These are phyloP conservation scores for Sitta carolinensis DNA, from an alignment of 2,797 vertebrate genomes.

Conservation along the genomic window DNA sequence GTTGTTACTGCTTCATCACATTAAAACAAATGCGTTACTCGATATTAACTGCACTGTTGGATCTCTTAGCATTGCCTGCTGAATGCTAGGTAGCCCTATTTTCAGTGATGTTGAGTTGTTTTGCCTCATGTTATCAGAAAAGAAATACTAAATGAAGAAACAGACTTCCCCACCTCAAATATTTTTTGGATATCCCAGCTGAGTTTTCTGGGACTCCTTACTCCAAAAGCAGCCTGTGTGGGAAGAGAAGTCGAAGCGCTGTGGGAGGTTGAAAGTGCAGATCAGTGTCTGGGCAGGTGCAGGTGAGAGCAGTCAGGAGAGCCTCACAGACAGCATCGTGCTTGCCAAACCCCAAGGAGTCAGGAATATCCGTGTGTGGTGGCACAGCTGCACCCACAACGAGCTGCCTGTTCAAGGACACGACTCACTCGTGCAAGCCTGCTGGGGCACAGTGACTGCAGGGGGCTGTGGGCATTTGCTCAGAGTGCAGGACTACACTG, in stretches of 20 bases:
- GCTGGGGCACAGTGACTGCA: rapidly evolving
- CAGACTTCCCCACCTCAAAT: not conserved
- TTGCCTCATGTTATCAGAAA: not conserved
- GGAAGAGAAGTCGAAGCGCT: rapidly evolving
- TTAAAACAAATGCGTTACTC: not conserved
- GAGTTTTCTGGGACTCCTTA: not conserved
- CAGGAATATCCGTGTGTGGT: not conserved
- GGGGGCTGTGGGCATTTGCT: not conserved
- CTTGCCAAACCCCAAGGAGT: not conserved
- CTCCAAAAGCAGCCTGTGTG: not conserved
- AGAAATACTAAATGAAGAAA: not conserved
- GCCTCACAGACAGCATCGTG: rapidly evolving
- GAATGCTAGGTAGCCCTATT: not conserved
- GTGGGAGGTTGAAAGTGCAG: not conserved
- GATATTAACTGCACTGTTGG: not conserved
- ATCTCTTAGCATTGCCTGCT: not conserved
- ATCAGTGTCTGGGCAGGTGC: not conserved
- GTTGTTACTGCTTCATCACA: not conserved
- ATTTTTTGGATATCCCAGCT: not conserved
- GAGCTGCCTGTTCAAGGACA: not conserved
- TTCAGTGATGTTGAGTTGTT: not conserved
- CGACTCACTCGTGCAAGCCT: not conserved
- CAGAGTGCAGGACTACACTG: not conserved
- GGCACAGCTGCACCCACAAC: not conserved
- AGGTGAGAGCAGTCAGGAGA: not conserved